These are phyloP conservation scores for Knipowitschia caucasica DNA, from an alignment of 2,797 vertebrate species.

Conservation along the genomic window DNA sequence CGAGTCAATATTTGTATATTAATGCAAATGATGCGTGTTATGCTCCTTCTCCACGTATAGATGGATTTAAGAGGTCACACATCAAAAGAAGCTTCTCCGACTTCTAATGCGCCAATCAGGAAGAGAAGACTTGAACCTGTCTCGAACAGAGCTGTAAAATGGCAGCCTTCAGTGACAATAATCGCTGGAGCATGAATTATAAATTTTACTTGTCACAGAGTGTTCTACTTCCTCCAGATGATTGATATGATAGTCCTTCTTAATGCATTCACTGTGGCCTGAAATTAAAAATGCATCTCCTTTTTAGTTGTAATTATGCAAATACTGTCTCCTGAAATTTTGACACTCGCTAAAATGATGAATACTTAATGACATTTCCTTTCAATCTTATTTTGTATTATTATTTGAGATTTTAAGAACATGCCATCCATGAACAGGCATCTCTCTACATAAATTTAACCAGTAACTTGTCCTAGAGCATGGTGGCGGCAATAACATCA, in stretches of 20 bases:
- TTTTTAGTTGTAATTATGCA: constrained; percentile 13
- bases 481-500: too few species aligned
- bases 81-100: constrained; percentile 25
- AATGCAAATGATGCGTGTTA: constrained; percentile 19
- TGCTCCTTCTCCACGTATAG: constrained; percentile 7
- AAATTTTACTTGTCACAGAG: constrained; percentile 2
- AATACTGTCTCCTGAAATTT: constrained; percentile 10
- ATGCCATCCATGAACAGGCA: too few species aligned
- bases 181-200: constrained; percentile 10
- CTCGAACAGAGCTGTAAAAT: constrained; percentile 16
- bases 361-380: not conserved
- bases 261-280: constrained; percentile 7
- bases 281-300: constrained; percentile 8
- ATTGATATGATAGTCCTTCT: constrained; percentile 11
- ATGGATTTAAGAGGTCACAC: constrained; percentile 23
- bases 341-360: constrained; percentile 11
- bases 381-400: not conserved
- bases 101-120: constrained; percentile 34
- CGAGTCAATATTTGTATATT: constrained; percentile 19
- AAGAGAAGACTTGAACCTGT: constrained; percentile 19
- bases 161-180: constrained; percentile 1
- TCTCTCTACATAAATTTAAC: too few species aligned
- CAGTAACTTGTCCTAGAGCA: too few species aligned
- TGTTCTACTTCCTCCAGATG: constrained; percentile 7
- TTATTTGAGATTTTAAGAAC: not conserved